phyloP scores from a whole-genome alignment of 2,888 invertebrate species.

The Matsumyia berberina region DNA sequence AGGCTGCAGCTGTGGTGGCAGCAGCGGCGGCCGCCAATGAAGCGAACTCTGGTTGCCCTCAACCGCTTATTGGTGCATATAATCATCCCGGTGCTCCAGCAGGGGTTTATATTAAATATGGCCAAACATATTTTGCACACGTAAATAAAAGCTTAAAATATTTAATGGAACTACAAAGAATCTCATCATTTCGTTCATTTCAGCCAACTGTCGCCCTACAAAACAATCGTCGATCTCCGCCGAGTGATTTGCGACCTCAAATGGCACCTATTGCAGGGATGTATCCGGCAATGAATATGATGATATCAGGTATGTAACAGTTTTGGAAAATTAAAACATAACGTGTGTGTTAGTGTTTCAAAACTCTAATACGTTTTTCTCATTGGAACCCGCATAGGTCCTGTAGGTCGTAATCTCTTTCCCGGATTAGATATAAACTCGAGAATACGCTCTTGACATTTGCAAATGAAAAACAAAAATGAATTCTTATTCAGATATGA shows the following conservation, averaged over 20 bases:
- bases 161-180: background rate
- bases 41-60: slow-evolving; percentile 81
- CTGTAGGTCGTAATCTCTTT: no score
- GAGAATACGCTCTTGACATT: no score
- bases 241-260: slow-evolving; percentile 82
- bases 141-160: slow-evolving; percentile 78
- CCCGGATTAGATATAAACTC: no score
- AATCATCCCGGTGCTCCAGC: slow-evolving; percentile 85
- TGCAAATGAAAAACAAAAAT: no score
- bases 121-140: slow-evolving; percentile 84
- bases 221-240: slow-evolving; percentile 84
- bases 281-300: slow-evolving; percentile 84
- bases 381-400: no score
- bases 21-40: slow-evolving; percentile 80
- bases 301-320: slow-evolving; percentile 82
- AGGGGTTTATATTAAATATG: slow-evolving; percentile 84
- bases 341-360: no score
- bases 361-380: no score
- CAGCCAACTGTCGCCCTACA: slow-evolving; percentile 84
- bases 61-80: slow-evolving; percentile 85
- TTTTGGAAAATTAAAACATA: no score
- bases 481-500: no score
- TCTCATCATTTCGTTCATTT: slow-evolving; percentile 33
- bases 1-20: slow-evolving; percentile 82
- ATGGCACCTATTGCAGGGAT: slow-evolving; percentile 84